phyloP scores from a whole-genome alignment of 2,888 invertebrate genomes.

The Catocala fraxini region DNA sequence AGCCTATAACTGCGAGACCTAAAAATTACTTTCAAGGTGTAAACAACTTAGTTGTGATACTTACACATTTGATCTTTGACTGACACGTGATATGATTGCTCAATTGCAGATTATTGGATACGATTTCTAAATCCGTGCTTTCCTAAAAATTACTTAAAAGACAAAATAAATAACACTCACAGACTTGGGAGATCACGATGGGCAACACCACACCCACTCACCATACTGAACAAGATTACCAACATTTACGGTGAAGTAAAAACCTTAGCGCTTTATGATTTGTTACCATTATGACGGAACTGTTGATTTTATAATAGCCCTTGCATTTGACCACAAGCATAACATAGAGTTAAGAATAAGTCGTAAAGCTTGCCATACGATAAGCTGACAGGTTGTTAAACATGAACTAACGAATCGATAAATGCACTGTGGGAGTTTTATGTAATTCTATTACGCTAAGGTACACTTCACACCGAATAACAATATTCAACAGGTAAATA shows the following conservation, averaged over 20 bases:
- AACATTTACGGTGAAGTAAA: slow-evolving; percentile 37
- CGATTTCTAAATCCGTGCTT: no score
- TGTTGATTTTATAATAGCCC: slow-evolving; percentile 64
- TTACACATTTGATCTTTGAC: no score
- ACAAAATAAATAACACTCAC: no score
- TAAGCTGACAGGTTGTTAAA: slow-evolving; percentile 75
- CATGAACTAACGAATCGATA: slow-evolving; percentile 64
- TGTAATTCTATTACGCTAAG: slow-evolving; percentile 49
- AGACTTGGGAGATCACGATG: no score
- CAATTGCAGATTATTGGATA: no score
- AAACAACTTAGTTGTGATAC: no score
- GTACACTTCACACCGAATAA: background rate
- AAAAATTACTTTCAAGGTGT: no score
- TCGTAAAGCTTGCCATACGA: slow-evolving; percentile 67
- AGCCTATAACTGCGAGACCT: no score
- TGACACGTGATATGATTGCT: no score
- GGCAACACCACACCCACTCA: no score
- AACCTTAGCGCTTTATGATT: slow-evolving; percentile 51
- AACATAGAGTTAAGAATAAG: slow-evolving; percentile 64
- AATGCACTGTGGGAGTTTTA: slow-evolving; percentile 50
- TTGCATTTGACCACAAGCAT: slow-evolving; percentile 51
- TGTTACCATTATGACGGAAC: slow-evolving; percentile 58
- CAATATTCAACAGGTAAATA: background rate
- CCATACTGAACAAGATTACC: no score
- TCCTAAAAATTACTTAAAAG: no score